Base-by-base conservation (phyloP, 2,888 invertebrate genomes). In the Spodoptera exigua region DNA sequence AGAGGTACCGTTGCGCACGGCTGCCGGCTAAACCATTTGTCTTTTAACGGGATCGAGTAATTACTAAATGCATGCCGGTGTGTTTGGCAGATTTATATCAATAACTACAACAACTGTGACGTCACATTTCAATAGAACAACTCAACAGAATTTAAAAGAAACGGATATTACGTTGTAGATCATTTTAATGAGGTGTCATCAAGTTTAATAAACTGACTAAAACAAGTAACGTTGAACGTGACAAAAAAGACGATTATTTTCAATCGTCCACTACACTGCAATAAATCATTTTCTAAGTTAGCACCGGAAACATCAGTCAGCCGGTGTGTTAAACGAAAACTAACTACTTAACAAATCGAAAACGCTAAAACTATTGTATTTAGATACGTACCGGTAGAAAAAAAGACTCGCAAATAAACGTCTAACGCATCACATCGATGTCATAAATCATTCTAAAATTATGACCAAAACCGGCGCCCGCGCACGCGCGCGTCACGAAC, bases 361-460 rank as follows among this genome's bases (percentile, higher is more conserved):
- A 78, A 78, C 76, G 73, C 81, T 70, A 79, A 77, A 76, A 77
- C 80, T 65, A 79, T 74, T 85, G 86, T 85, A 85, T 86, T 86
- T 86, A 85, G 81, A 84, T 82, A 81, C 43, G 21, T 57, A 41
- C 32, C 32, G 18, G 16, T 62, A 63, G 51, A 74, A 76, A 79
- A n/a, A 62, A 68, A 70, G 68, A 35, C 59, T 67, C 21, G 74
- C 79, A 76, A 77, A 77, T 79, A 74, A 77, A 79, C 60, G 79
- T 86, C 82, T 70, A 53, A 64, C 43, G 52, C 71, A 82, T 81
- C 80, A 83, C 82, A 78, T 82, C 78, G 70, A 63, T 61, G 74
- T 64, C 61, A 79, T 93, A 92, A 93, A 93, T 93, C 93, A 92
- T 86, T 89, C 88, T 76, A 86, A 89, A 89, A 90, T 91, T 88